These are phyloP conservation scores for Scaptomyza cyrtandrae DNA, from an alignment of 2,888 invertebrate species.

Conservation along the genomic window DNA sequence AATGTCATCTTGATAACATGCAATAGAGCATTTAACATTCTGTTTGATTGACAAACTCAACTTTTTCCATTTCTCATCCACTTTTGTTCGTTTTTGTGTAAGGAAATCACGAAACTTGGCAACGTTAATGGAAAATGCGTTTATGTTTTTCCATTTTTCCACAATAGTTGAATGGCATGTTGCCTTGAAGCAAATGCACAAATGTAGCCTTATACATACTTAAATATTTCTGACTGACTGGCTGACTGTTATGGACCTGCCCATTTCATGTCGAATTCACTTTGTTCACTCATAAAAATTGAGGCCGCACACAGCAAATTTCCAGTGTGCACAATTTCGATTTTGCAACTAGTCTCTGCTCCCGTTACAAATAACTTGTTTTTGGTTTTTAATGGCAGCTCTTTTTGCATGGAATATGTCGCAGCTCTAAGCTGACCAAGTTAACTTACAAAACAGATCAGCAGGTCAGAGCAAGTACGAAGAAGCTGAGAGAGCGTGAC, in stretches of 20 bases:
- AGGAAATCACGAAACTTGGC: slow-evolving; percentile 16
- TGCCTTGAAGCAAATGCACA: slow-evolving; percentile 18
- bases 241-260: slow-evolving; percentile 39
- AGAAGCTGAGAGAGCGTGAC: slow-evolving; percentile 1
- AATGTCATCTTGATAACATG: too few relatives aligned
- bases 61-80: slow-evolving; percentile 23
- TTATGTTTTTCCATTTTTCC: slow-evolving; percentile 46
- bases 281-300: slow-evolving; percentile 23
- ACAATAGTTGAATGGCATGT: slow-evolving; percentile 51
- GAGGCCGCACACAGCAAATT: slow-evolving; percentile 31
- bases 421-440: slow-evolving; percentile 26
- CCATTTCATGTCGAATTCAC: slow-evolving; percentile 39
- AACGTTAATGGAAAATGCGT: slow-evolving; percentile 52
- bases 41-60: background rate
- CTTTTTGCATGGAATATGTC: slow-evolving; percentile 52
- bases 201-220: slow-evolving; percentile 5
- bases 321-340: slow-evolving; percentile 32
- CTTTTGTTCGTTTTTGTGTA: slow-evolving; percentile 7
- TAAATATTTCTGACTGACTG: slow-evolving; percentile 13
- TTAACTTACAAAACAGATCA: slow-evolving; percentile 48
- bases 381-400: slow-evolving; percentile 39
- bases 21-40: background rate
- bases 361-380: slow-evolving; percentile 54
- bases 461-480: slow-evolving; percentile 31
- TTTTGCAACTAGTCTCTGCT: slow-evolving; percentile 12